Conservation (phyloP, 2,113 vertebrate species). For the Microcebus tavaratra region DNA sequence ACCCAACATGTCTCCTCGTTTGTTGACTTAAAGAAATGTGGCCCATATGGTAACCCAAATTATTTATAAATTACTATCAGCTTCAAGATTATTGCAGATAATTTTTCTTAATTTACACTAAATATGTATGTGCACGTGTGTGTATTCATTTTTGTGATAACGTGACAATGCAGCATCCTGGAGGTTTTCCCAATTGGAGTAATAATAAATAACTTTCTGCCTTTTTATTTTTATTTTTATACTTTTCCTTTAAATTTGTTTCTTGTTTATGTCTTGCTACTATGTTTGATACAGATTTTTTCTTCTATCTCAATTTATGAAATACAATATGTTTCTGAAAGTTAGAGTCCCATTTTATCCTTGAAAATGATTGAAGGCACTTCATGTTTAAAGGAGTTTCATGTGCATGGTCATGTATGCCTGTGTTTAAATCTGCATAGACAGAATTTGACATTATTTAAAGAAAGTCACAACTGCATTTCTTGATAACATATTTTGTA, state of each 20-base stretch:
- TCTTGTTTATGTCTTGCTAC: background rate
- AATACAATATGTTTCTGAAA: background rate
- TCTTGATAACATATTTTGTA: background rate
- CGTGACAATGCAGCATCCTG: background rate
- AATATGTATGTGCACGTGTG: background rate
- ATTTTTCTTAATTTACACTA: background rate
- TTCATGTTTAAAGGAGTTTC: background rate
- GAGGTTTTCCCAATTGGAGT: background rate
- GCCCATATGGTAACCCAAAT: background rate
- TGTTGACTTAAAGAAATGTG: background rate
- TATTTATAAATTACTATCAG: background rate
- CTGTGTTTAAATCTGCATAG: background rate
- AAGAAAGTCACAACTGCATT: background rate
- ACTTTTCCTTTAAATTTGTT: background rate
- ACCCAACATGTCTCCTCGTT: background rate
- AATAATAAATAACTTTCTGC: background rate
- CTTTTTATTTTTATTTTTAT: background rate
- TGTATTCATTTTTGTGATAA: background rate
- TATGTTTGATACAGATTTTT: background rate
- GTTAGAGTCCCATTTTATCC: background rate
- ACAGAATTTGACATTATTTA: background rate
- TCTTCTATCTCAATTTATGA: background rate
- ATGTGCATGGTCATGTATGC: background rate
- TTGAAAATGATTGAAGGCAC: conserved; percentile 1
- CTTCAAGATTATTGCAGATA: background rate